Evolutionary conservation across 1,140 invertebrate species (phyloP).

Genomic region (Capitella teleta): DNA sequence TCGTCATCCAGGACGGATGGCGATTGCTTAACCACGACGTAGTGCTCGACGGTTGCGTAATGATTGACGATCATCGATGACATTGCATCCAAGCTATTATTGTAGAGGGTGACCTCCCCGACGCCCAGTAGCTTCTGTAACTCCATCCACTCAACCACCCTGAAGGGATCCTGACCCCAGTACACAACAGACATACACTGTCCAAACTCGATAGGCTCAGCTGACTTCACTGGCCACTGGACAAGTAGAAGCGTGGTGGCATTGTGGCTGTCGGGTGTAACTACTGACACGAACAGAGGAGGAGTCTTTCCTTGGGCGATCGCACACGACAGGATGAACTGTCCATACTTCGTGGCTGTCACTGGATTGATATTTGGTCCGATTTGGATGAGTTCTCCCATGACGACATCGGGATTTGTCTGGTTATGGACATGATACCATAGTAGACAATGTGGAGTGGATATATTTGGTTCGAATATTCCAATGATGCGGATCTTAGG

Average conservation of each 20-base stretch:
- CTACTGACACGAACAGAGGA: conserved; percentile 1
- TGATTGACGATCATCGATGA: not conserved
- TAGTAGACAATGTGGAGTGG: not conserved
- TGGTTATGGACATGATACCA: not conserved
- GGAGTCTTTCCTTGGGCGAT: not conserved
- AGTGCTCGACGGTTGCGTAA: conserved; percentile 7
- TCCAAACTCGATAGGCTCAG: conserved; percentile 1
- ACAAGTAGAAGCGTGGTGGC: conserved; percentile 3
- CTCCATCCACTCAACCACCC: conserved; percentile 11
- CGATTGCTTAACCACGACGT: conserved; percentile 5
- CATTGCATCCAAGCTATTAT: not conserved
- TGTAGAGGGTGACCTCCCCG: conserved; percentile 6
- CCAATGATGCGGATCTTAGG: not conserved
- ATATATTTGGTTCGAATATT: not conserved
- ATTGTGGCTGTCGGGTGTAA: not conserved
- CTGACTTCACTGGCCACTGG: conserved; percentile 1
- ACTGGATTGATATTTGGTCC: not conserved
- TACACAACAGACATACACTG: conserved; percentile 7
- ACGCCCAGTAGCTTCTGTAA: conserved; percentile 9
- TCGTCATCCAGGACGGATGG: not conserved
- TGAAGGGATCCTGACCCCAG: not conserved
- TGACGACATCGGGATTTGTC: not conserved
- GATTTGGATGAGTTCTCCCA: not conserved
- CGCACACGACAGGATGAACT: not conserved
- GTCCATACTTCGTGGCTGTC: not conserved